These are phyloP conservation scores for Falco concolor DNA, from an alignment of 2,797 vertebrate species.

Conservation along the genomic window DNA sequence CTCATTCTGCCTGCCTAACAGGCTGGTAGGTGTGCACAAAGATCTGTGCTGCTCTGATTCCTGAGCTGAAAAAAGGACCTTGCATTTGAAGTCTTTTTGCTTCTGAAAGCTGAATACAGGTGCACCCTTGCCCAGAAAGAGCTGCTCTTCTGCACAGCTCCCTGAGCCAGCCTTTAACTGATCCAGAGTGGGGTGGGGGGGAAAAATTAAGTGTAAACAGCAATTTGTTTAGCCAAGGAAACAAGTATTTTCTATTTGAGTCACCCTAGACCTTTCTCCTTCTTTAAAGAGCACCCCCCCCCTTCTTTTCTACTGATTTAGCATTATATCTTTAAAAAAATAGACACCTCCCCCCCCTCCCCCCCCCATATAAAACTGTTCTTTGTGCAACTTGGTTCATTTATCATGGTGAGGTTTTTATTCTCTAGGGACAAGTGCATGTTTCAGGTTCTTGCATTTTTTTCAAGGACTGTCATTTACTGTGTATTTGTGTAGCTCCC, in stretches of 20 bases:
- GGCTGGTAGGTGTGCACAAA: background rate
- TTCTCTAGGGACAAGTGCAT: background rate
- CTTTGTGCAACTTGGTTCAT: background rate
- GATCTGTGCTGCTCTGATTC: background rate
- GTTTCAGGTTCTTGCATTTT: background rate
- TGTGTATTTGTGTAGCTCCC: background rate
- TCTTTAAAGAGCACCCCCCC: background rate
- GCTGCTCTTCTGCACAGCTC: background rate
- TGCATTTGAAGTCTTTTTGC: background rate
- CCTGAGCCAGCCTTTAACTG: background rate
- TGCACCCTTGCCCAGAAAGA: background rate
- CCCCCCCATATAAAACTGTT: too few relatives aligned
- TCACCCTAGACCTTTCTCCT: background rate
- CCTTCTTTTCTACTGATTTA: background rate
- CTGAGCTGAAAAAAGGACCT: background rate
- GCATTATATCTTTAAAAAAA: background rate
- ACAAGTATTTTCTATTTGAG: background rate
- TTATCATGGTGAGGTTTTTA: background rate
- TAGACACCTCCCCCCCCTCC: background rate
- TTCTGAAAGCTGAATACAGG: background rate
- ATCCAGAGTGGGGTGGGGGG: background rate
- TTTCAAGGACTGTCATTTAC: background rate
- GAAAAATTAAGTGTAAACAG: background rate
- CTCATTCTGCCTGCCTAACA: background rate
- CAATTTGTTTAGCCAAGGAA: background rate